A percentile compares a stretch with the other conserved stretches of the same genome.
Evolutionary conservation across 1,140 invertebrate genomes (phyloP).

Genomic region (Hylaeus anthracinus): DNA sequence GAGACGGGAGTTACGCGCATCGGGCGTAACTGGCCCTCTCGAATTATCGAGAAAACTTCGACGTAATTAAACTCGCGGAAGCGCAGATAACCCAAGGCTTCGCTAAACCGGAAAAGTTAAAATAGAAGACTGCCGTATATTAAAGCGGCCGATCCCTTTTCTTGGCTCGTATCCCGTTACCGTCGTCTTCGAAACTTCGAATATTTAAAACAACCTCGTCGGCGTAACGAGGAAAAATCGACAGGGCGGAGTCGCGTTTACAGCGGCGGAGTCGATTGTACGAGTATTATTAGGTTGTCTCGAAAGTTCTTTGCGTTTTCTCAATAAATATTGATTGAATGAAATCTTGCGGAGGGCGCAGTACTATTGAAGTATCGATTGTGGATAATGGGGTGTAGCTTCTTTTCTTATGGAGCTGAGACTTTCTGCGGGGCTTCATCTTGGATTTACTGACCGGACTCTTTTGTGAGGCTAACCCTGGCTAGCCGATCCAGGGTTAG

Average conservation of each 20-base stretch:
- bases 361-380: no score
- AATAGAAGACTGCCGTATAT: constrained; percentile 72
- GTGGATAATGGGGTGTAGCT: no score
- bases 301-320: no score
- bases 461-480: no score
- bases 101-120: constrained; percentile 74
- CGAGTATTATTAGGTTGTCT: no score
- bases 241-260: not conserved
- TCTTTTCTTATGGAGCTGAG: no score
- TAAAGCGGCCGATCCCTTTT: constrained; percentile 62
- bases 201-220: constrained; percentile 62
- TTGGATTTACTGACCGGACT: no score
- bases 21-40: constrained; percentile 59
- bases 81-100: constrained; percentile 72
- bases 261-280: constrained; percentile 6
- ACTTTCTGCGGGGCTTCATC: no score
- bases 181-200: constrained; percentile 43
- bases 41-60: constrained; percentile 77
- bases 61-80: constrained; percentile 76
- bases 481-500: no score
- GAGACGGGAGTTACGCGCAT: constrained; percentile 65
- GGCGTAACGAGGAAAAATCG: constrained; percentile 29
- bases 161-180: constrained; percentile 32
- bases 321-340: no score
- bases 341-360: no score